A percentile compares a stretch with the other conserved stretches of the same genome.
Conservation (phyloP, 2,888 invertebrate genomes). For the Leptinotarsa tumamoca region DNA sequence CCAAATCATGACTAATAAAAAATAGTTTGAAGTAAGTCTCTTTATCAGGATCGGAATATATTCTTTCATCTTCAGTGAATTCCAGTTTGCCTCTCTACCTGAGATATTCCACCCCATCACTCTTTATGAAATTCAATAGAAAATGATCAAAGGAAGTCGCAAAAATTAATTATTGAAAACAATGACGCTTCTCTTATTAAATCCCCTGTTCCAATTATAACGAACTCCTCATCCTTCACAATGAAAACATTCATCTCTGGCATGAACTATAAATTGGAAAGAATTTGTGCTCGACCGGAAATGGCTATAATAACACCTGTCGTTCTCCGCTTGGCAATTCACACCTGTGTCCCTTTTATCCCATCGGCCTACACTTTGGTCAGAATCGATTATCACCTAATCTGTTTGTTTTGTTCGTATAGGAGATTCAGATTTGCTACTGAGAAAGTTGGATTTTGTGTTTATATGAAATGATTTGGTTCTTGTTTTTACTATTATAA, state of each 20-base stretch:
- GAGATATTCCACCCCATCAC: no score
- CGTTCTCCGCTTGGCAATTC: conserved; percentile 32
- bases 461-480: neutral
- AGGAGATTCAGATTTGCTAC: neutral
- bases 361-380: conserved; percentile 30
- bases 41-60: no score
- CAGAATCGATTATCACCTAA: conserved; percentile 35
- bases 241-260: conserved; percentile 6
- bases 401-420: conserved; percentile 8
- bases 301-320: conserved; percentile 36
- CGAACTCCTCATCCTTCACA: neutral
- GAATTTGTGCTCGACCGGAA: neutral
- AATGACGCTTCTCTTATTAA: no score
- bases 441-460: neutral
- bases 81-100: no score
- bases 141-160: no score
- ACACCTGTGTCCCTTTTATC: conserved; percentile 39
- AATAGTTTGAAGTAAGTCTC: no score
- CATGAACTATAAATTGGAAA: conserved; percentile 1
- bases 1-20: no score
- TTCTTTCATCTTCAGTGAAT: no score
- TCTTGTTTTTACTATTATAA: no score
- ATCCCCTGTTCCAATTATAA: neutral
- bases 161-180: no score
- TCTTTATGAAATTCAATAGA: no score